Percentiles rank a stretch among this genome's conserved stretches.
These are phyloP conservation scores for Megalurothrips usitatus DNA, from an alignment of 2,888 invertebrate genomes.

Conservation along the genomic window DNA sequence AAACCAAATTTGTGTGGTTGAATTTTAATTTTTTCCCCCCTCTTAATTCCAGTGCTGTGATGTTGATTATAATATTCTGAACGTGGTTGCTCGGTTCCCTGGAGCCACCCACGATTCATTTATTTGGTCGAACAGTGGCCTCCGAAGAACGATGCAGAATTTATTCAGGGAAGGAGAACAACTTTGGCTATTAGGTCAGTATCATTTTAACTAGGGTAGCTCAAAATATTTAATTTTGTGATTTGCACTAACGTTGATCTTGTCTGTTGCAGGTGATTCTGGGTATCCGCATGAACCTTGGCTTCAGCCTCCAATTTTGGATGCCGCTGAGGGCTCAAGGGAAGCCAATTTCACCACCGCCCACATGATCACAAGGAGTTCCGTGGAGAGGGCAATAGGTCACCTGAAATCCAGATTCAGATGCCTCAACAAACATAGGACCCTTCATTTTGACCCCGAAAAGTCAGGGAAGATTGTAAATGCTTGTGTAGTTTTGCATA, in stretches of 20 bases:
- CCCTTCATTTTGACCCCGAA: slow-evolving; percentile 38
- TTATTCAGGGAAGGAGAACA: slow-evolving; percentile 13
- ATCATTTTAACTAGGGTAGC: no score
- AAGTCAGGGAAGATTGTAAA: slow-evolving; percentile 40
- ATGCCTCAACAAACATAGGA: slow-evolving; percentile 39
- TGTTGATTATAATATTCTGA: slow-evolving; percentile 37
- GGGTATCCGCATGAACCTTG: slow-evolving; percentile 40
- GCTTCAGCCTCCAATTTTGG: slow-evolving; percentile 39
- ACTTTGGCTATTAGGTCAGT: no score
- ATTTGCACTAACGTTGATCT: not conserved
- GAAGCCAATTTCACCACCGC: slow-evolving; percentile 36
- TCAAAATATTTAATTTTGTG: no score
- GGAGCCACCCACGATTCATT: slow-evolving; percentile 40
- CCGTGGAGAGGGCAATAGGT: slow-evolving; percentile 39
- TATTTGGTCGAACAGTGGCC: slow-evolving; percentile 38
- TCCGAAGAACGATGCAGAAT: no score
- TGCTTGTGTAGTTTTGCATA: slow-evolving; percentile 40
- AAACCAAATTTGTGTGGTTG: no score
- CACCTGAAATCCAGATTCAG: slow-evolving; percentile 40
- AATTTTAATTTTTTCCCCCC: no score
- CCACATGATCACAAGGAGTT: slow-evolving; percentile 36
- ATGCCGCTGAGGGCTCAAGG: slow-evolving; percentile 35
- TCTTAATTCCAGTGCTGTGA: slow-evolving; percentile 41
- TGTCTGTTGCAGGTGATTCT: slow-evolving; percentile 38
- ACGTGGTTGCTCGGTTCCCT: slow-evolving; percentile 40